Conservation (phyloP, 2,113 vertebrate genomes). For the Malurus cyaneus region DNA sequence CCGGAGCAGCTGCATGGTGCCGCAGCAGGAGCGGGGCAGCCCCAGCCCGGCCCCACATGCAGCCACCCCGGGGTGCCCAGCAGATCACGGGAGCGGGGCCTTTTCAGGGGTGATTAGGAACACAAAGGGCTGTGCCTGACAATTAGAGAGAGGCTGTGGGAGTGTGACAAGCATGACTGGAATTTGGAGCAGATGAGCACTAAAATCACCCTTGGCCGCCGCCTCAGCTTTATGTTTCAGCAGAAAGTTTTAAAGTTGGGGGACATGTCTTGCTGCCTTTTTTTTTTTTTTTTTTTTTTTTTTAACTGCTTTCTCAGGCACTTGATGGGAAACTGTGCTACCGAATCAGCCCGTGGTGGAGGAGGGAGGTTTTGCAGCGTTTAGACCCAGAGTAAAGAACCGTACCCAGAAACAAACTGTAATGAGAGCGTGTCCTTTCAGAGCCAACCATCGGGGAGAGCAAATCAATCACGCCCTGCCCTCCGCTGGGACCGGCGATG, state of each 20-base stretch:
- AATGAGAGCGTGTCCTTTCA: slow-evolving; percentile 29
- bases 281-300: neutral
- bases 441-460: slow-evolving; percentile 42
- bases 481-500: slow-evolving; percentile 29
- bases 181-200: slow-evolving; percentile 21
- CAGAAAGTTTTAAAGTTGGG: neutral
- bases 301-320: neutral
- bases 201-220: neutral
- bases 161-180: slow-evolving; percentile 39
- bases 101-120: slow-evolving; percentile 31
- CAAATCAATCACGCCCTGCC: slow-evolving; percentile 36
- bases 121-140: slow-evolving; percentile 15
- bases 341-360: neutral
- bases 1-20: neutral
- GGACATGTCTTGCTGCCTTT: neutral
- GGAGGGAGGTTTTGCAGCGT: neutral
- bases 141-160: slow-evolving; percentile 5
- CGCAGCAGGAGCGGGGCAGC: neutral
- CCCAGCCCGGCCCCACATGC: neutral
- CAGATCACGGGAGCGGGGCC: neutral
- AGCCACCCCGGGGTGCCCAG: neutral
- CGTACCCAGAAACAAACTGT: neutral
- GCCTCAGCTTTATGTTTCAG: neutral
- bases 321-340: neutral
- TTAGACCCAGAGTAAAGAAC: neutral